These are phyloP conservation scores for Podarcis lilfordi DNA, from an alignment of 2,797 vertebrate genomes.

Conservation along the genomic window DNA sequence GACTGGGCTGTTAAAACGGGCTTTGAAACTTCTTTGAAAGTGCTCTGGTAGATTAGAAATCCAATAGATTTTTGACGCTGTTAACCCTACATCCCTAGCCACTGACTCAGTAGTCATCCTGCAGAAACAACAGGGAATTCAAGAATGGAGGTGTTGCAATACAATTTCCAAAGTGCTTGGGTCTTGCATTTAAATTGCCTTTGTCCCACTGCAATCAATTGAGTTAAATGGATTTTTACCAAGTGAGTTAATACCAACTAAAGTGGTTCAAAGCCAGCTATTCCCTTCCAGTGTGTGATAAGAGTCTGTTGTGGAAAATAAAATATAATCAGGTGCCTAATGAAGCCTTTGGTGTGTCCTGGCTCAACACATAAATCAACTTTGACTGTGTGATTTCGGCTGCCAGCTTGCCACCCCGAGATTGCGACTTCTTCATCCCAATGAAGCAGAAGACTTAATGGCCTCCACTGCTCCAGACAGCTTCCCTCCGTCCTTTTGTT, in stretches of 20 bases:
- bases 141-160: neutral
- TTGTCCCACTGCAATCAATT: neutral
- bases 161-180: neutral
- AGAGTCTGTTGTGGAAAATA: neutral
- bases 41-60: neutral
- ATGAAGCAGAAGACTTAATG: neutral
- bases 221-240: neutral
- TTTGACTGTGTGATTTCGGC: neutral
- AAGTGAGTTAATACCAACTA: neutral
- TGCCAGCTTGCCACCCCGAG: neutral
- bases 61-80: neutral
- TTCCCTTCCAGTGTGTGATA: neutral
- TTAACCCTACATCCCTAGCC: too few relatives aligned
- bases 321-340: neutral
- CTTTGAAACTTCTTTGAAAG: neutral
- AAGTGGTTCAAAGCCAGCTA: neutral
- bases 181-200: neutral
- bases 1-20: neutral
- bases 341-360: neutral
- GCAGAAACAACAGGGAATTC: neutral
- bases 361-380: neutral
- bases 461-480: neutral
- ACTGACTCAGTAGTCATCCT: neutral
- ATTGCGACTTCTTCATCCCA: neutral
- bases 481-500: neutral